These are phyloP conservation scores for Phyto melanocephala DNA, from an alignment of 2,888 invertebrate species.

Conservation along the genomic window DNA sequence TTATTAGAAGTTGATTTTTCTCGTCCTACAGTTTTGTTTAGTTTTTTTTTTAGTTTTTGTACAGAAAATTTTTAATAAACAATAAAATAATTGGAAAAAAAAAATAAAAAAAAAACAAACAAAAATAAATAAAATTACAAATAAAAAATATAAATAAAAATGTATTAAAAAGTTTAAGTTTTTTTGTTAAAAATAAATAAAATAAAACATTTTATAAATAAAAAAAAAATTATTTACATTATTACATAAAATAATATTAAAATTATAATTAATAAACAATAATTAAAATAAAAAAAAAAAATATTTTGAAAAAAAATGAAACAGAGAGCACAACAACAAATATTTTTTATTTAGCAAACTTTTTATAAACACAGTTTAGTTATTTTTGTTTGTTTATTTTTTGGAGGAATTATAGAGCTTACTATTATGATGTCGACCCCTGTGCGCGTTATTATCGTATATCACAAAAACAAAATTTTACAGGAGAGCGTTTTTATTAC, in stretches of 20 bases:
- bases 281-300: constrained; percentile 11
- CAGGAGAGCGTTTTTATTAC: too few relatives aligned
- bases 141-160: constrained; percentile 65
- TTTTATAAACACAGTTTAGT: constrained; percentile 68
- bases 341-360: constrained; percentile 68
- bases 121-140: constrained; percentile 82
- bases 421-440: too few relatives aligned
- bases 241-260: constrained; percentile 40
- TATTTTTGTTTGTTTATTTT: constrained; percentile 68
- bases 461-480: too few relatives aligned
- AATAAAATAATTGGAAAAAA: constrained; percentile 69
- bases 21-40: constrained; percentile 85
- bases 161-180: too few relatives aligned
- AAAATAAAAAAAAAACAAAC: constrained; percentile 79
- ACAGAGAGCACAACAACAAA: constrained; percentile 79
- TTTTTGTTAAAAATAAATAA: constrained; percentile 55
- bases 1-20: constrained; percentile 96
- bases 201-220: constrained; percentile 54
- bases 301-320: constrained; percentile 70
- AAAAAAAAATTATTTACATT: constrained; percentile 42
- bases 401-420: too few relatives aligned
- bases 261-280: constrained; percentile 21
- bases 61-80: constrained; percentile 73
- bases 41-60: constrained; percentile 24
- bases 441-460: too few relatives aligned